Conservation (phyloP, 2,797 vertebrate species). For the Brachymystax lenok region DNA sequence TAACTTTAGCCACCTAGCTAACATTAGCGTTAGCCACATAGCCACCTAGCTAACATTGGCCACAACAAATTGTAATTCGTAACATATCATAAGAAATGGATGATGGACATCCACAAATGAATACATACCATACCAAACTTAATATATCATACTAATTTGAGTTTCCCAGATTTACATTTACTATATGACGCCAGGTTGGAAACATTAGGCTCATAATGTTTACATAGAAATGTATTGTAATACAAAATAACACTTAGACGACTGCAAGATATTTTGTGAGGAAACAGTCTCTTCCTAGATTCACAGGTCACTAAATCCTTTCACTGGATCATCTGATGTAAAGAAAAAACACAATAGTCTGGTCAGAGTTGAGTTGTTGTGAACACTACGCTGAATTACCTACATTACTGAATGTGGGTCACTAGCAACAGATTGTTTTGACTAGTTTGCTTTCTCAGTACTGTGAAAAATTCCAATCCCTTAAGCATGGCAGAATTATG, state of each 20-base stretch:
- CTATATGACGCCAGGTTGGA: no score
- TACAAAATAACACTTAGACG: constrained; percentile 5
- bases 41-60: no score
- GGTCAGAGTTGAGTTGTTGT: neutral
- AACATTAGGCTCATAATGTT: neutral
- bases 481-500: neutral
- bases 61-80: no score
- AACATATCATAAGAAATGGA: no score
- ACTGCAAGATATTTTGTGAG: neutral
- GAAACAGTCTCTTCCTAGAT: neutral
- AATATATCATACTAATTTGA: no score
- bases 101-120: no score
- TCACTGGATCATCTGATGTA: neutral
- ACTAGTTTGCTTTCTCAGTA: neutral
- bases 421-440: neutral
- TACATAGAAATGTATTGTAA: constrained; percentile 27
- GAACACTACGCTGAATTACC: neutral
- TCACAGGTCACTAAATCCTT: neutral
- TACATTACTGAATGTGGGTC: neutral
- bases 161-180: no score
- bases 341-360: neutral
- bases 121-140: no score
- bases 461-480: neutral
- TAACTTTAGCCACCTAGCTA: no score
- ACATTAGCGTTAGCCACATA: no score